A percentile compares a stretch with the other conserved stretches of the same genome.
Conservation (phyloP, 2,113 vertebrate species). For the Seriola aureovittata region DNA sequence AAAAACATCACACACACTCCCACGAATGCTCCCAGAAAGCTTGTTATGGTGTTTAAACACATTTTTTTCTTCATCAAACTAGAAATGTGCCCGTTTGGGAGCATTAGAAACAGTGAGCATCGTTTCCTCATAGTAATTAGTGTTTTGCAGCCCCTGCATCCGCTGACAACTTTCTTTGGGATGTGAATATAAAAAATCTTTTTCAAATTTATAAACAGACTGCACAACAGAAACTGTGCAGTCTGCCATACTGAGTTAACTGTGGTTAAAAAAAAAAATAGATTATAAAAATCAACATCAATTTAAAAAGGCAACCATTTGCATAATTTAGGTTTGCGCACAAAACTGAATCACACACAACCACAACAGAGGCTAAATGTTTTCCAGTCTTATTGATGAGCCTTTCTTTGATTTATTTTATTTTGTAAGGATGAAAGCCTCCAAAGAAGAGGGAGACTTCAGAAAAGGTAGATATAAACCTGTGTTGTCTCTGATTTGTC, state of each 20-base stretch:
- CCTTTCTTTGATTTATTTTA: slow-evolving; percentile 15
- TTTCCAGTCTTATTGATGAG: not conserved
- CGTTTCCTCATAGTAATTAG: not conserved
- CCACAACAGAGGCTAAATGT: not conserved
- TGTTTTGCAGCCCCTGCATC: not conserved
- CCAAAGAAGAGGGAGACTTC: slow-evolving; percentile 84
- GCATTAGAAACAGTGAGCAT: slow-evolving; percentile 13
- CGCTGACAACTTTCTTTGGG: not conserved
- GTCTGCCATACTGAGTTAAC: not conserved
- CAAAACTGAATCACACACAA: not conserved
- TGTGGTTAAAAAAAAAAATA: not conserved
- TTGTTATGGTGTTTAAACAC: not conserved
- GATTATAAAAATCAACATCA: not conserved
- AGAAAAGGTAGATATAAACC: slow-evolving; percentile 87
- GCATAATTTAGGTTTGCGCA: not conserved
- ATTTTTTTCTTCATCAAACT: slow-evolving; percentile 2
- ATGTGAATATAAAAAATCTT: not conserved
- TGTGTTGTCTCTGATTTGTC: not conserved
- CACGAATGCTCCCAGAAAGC: slow-evolving; percentile 20
- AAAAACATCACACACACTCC: slow-evolving; percentile 9
- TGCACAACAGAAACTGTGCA: not conserved
- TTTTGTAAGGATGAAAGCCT: slow-evolving; percentile 84
- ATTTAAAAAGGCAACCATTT: not conserved
- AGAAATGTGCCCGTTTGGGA: not conserved
- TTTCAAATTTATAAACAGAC: not conserved